Base-by-base conservation (phyloP, 2,113 vertebrate genomes). In the Clarias magur region DNA sequence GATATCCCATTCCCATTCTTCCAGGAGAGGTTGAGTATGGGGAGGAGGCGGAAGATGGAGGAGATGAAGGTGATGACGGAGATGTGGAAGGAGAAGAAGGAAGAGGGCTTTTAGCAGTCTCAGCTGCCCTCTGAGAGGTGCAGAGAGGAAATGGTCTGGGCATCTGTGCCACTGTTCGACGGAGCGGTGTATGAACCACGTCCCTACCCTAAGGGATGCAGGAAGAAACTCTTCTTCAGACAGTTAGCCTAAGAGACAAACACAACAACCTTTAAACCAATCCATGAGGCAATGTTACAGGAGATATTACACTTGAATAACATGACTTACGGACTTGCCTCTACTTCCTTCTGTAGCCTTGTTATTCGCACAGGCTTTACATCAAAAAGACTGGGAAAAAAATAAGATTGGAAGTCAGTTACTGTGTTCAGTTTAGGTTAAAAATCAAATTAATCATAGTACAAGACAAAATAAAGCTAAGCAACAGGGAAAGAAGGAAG, bases 61-160 rank as follows among this genome's bases (percentile, higher is more conserved):
- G 80, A 53, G 94, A 94, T 0, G 93, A 95, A 11, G 93, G 93
- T 23, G 94, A 93, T 0, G 94, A 94, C 1, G 88, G 86, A 34
- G 92, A 94, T 23, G 92, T 90, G 19, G 92, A 93, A 21, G 94
- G 91, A 0, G 93, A 94, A 88, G 88, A 80, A 62, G 84, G 86
- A 48, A 89, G 89, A 82, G 93, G 91, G 89, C 94, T 95, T 88
- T 92, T 92, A 80, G 90, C 30, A 23, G 90, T 86, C 83, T 94
- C 89, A 84, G 86, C 88, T 34, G 86, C 73, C 65, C 87, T 89
- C 80, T 85, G 48, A n/a, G 91, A 84, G 80, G 91, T 91, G 80
- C 92, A 88, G 73, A 90, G 68, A 56, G 85, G 81, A 30, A 15
- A 67, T 27, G 91, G 89, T 89, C 90, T 93, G 87, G 91, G 88